Percentiles rank a stretch among this genome's conserved stretches.
phyloP scores from a whole-genome alignment of 2,113 vertebrate genomes.

The Thamnaconus septentrionalis region DNA sequence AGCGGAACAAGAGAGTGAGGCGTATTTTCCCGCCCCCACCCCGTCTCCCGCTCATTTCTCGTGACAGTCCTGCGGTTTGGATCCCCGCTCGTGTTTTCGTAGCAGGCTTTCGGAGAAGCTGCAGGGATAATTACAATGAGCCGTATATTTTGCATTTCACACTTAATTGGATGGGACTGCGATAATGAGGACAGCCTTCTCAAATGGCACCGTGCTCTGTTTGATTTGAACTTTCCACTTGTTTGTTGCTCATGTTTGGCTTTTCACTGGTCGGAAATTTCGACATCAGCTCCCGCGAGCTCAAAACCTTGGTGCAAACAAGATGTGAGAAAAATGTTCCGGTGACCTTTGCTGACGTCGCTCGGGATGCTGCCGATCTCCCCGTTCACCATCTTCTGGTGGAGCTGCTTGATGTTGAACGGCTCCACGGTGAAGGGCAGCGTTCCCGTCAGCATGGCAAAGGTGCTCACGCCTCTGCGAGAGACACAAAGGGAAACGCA shows the following conservation, averaged over 20 bases:
- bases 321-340: too few species aligned
- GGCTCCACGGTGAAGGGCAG: conserved; percentile 82
- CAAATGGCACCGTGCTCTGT: conserved; percentile 1
- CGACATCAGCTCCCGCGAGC: too few species aligned
- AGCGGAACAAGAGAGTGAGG: conserved; percentile 9
- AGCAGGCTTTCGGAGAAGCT: background rate
- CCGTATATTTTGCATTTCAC: background rate
- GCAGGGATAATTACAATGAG: background rate
- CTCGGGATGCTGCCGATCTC: conserved; percentile 79
- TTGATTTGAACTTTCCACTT: background rate
- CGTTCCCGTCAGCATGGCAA: conserved; percentile 83
- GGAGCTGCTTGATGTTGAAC: conserved; percentile 85
- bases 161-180: background rate
- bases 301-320: too few species aligned
- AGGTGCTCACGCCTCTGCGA: conserved; percentile 81
- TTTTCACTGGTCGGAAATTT: background rate
- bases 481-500: background rate
- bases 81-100: background rate
- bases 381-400: conserved; percentile 82
- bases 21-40: conserved; percentile 1
- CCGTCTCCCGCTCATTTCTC: background rate
- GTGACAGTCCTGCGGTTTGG: background rate
- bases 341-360: conserved; percentile 81
- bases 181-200: background rate
- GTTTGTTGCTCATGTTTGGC: background rate